phyloP scores from a whole-genome alignment of 2,888 invertebrate species.

The Iselma pallidipennis region DNA sequence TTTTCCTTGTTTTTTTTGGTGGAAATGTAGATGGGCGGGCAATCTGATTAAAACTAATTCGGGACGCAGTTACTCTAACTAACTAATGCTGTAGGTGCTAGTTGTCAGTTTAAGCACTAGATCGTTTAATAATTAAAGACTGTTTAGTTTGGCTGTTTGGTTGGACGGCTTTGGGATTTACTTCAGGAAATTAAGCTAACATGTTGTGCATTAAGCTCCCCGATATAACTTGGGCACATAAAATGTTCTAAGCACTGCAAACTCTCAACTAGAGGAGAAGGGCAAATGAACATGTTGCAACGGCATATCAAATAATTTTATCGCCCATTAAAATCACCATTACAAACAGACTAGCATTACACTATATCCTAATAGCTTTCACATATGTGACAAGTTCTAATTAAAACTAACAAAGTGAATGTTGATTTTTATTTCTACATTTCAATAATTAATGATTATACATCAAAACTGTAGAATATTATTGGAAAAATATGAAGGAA shows the following conservation, averaged over 20 bases:
- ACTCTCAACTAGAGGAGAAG: slow-evolving; percentile 19
- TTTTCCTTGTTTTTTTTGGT: not conserved
- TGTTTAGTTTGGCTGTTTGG: slow-evolving; percentile 5
- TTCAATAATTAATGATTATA: too few species aligned
- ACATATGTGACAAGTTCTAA: not conserved
- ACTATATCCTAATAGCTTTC: not conserved
- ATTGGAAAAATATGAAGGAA: slow-evolving; percentile 20
- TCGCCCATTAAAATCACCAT: slow-evolving; percentile 36
- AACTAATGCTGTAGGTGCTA: not conserved
- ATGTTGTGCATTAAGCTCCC: slow-evolving; percentile 31
- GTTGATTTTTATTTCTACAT: too few species aligned
- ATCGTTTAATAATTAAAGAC: slow-evolving; percentile 11
- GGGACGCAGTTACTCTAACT: not conserved
- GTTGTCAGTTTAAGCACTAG: slow-evolving; percentile 2
- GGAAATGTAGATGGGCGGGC: not conserved
- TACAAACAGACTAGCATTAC: slow-evolving; percentile 25
- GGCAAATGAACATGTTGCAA: slow-evolving; percentile 28
- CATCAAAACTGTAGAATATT: not conserved
- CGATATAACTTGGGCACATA: slow-evolving; percentile 31
- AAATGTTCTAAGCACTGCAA: slow-evolving; percentile 28
- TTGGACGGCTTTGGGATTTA: slow-evolving; percentile 21
- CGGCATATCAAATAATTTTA: slow-evolving; percentile 38
- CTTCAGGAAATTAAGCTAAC: slow-evolving; percentile 27
- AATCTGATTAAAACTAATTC: not conserved
- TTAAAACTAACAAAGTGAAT: slow-evolving; percentile 13